Conservation (phyloP, 2,113 vertebrate species). For the Phaethornis superciliosus region DNA sequence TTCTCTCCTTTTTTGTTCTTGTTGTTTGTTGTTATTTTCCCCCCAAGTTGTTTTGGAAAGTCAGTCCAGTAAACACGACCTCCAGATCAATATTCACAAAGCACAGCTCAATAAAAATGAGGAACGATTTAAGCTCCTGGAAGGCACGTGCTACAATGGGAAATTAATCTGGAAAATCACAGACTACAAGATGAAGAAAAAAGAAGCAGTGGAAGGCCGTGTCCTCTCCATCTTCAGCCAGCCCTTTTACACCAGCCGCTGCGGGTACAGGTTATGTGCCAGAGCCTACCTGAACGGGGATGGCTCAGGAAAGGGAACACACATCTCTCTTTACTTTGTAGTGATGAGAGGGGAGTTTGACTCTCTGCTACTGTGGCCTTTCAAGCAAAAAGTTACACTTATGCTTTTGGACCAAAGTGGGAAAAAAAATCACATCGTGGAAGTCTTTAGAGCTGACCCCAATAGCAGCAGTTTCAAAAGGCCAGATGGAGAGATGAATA, state of each 20-base stretch:
- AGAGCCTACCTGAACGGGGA: constrained; percentile 89
- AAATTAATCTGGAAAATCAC: constrained; percentile 94
- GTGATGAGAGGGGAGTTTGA: constrained; percentile 94
- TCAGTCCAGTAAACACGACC: constrained; percentile 80
- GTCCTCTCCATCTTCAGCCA: constrained; percentile 82
- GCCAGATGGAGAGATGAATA: constrained; percentile 84
- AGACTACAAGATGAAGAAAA: constrained; percentile 81
- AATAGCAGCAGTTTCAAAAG: constrained; percentile 85
- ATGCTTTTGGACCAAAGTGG: constrained; percentile 87
- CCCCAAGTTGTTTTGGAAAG: constrained; percentile 76
- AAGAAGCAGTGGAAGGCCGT: constrained; percentile 78
- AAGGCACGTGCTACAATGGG: constrained; percentile 84
- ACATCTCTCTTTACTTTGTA: constrained; percentile 90
- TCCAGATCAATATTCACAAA: constrained; percentile 81
- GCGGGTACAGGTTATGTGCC: constrained; percentile 86
- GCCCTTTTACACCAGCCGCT: constrained; percentile 88
- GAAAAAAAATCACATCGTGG: constrained; percentile 78
- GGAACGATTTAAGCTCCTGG: constrained; percentile 84
- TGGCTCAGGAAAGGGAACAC: constrained; percentile 83
- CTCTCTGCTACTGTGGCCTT: constrained; percentile 89
- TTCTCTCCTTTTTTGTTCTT: background rate
- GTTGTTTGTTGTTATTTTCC: fast-evolving
- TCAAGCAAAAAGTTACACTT: constrained; percentile 87
- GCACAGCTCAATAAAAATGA: constrained; percentile 84
- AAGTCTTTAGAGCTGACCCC: constrained; percentile 83